Evolutionary conservation across 2,797 vertebrate species (phyloP).

Genomic region (Anguilla obscura): DNA sequence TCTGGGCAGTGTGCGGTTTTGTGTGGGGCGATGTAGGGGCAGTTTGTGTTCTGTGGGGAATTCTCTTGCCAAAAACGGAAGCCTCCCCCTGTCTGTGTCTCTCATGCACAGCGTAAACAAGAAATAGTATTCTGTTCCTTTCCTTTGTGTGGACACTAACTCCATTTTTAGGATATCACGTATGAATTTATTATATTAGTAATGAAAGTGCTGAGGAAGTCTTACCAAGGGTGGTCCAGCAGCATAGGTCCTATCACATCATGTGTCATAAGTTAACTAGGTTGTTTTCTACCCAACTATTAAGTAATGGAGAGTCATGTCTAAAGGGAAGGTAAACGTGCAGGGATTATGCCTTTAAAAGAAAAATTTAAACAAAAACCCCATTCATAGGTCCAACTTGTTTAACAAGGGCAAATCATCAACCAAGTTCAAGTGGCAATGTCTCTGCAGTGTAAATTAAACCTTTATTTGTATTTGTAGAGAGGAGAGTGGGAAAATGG

Average conservation of each 20-base stretch:
- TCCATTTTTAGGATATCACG: not conserved
- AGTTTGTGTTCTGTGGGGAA: not conserved
- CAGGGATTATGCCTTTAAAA: not conserved
- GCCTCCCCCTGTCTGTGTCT: not conserved
- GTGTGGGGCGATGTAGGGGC: not conserved
- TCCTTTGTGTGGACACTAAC: not conserved
- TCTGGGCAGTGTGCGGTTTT: not conserved
- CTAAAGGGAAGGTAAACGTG: no score
- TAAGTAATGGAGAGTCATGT: not conserved
- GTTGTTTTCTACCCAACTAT: not conserved
- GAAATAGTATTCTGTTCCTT: not conserved
- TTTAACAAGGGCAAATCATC: not conserved
- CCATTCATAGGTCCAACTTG: not conserved
- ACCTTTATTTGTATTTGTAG: no score
- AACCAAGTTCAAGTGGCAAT: not conserved
- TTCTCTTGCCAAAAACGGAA: not conserved
- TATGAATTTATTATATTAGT: not conserved
- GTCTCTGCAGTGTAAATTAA: not conserved
- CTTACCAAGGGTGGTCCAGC: not conserved
- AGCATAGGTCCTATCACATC: not conserved
- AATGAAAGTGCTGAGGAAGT: not conserved
- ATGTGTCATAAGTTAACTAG: not conserved
- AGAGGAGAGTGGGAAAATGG: no score
- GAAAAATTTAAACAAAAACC: not conserved
- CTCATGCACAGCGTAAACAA: not conserved